phyloP scores from a whole-genome alignment of 2,888 invertebrate species.

The Abscondita cerata region DNA sequence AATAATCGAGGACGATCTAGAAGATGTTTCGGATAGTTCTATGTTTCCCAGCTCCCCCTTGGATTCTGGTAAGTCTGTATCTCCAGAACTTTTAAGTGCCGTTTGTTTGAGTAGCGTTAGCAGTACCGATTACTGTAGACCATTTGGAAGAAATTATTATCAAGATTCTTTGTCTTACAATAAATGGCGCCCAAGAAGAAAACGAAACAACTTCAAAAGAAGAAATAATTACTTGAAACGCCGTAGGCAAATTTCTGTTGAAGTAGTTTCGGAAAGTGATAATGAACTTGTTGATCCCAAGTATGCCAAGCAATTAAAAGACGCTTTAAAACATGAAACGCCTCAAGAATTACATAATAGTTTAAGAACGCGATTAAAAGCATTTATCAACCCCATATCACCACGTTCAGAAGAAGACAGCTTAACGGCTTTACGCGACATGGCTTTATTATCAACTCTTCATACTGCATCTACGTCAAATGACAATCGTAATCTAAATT shows the following conservation, averaged over 20 bases:
- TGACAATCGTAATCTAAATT: conserved; percentile 17
- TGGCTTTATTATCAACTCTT: conserved; percentile 15
- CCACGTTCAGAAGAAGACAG: conserved; percentile 28
- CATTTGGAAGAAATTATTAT: conserved; percentile 10
- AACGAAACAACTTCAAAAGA: not conserved
- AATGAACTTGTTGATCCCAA: conserved; percentile 39
- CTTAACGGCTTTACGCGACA: conserved; percentile 23
- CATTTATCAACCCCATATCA: conserved; percentile 42
- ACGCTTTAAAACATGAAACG: conserved; percentile 61
- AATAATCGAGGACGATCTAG: conserved; percentile 56
- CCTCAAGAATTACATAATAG: conserved; percentile 48
- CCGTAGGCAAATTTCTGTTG: not conserved
- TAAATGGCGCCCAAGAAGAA: not conserved
- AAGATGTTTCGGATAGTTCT: conserved; percentile 57
- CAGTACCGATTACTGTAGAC: conserved; percentile 42
- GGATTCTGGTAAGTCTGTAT: conserved; percentile 54
- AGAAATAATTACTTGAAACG: not conserved
- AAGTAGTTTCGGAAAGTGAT: conserved; percentile 45
- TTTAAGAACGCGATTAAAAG: conserved; percentile 50
- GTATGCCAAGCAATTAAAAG: conserved; percentile 59
- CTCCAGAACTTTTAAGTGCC: conserved; percentile 55
- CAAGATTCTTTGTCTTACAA: not conserved
- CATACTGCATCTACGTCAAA: conserved; percentile 24
- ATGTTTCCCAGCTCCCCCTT: conserved; percentile 46
- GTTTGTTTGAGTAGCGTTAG: conserved; percentile 59